These are phyloP conservation scores for Cladorhizidae sp. DNA, from an alignment of 37 sponge, comb jelly and placozoan genomes.

Conservation along the genomic window DNA sequence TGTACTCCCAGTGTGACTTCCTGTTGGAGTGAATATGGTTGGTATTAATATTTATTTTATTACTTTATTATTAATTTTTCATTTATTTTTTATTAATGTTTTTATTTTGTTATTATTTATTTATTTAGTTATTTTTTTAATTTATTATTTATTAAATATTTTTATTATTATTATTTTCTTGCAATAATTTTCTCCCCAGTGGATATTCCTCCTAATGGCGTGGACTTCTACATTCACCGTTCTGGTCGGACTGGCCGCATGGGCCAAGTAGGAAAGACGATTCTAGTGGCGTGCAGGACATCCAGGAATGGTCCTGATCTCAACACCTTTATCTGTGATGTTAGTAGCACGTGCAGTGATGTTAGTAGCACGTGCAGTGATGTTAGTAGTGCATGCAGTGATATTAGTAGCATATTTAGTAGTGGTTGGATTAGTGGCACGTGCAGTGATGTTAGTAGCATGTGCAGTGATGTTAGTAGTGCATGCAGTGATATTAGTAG, in stretches of 20 bases:
- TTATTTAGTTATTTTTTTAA: background rate
- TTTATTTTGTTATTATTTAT: background rate
- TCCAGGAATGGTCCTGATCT: background rate
- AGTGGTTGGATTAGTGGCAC: too few species aligned
- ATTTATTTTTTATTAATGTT: background rate
- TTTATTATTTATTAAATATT: too few species aligned
- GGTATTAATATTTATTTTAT: background rate
- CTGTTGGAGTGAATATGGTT: background rate
- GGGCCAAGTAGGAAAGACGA: constrained; percentile 32
- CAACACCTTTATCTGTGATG: background rate
- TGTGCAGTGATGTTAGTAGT: too few species aligned
- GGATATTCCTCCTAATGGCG: constrained; percentile 57
- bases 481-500: too few species aligned
- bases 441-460: too few species aligned
- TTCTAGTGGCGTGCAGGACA: constrained; percentile 4
- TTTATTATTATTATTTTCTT: too few species aligned
- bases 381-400: too few species aligned
- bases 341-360: too few species aligned
- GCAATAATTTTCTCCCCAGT: constrained; percentile 15
- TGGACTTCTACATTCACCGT: constrained; percentile 64
- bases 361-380: too few species aligned
- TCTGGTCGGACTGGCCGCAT: constrained; percentile 59
- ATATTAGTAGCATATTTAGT: too few species aligned
- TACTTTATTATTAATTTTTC: background rate
- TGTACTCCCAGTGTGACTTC: too few species aligned